Percentiles rank a stretch among this genome's conserved stretches.
These are phyloP conservation scores for Bombus difficillimus DNA, from an alignment of 1,140 invertebrate species.

Conservation along the genomic window DNA sequence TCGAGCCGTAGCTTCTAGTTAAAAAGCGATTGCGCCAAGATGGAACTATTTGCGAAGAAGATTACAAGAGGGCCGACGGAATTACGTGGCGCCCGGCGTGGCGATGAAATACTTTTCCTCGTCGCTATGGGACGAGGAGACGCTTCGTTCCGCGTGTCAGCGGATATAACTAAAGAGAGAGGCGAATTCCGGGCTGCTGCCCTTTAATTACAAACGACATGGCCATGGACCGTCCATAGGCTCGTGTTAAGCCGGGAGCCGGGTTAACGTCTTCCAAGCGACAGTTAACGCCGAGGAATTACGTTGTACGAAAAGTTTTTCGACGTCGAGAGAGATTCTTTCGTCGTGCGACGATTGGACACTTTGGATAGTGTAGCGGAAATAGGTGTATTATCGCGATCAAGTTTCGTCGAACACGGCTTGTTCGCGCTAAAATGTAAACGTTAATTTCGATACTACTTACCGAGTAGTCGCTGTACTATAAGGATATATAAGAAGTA, in stretches of 20 bases:
- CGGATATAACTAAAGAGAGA: constrained; percentile 45
- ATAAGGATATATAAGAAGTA: too few species aligned
- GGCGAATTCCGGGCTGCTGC: constrained; percentile 33
- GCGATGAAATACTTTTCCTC: constrained; percentile 26
- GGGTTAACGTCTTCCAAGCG: not conserved
- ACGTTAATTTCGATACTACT: too few species aligned
- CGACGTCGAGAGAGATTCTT: not conserved
- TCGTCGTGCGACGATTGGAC: not conserved
- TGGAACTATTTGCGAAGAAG: constrained; percentile 45
- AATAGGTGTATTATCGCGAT: too few species aligned
- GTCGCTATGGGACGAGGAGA: not conserved
- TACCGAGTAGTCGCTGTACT: too few species aligned
- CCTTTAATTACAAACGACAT: constrained; percentile 51
- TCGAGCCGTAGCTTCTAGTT: constrained; percentile 17
- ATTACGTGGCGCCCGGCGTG: constrained; percentile 17
- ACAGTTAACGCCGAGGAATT: constrained; percentile 7
- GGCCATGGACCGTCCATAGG: not conserved
- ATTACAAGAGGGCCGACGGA: constrained; percentile 25
- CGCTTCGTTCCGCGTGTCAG: constrained; percentile 19
- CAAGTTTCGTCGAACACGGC: too few species aligned
- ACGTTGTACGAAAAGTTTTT: too few species aligned
- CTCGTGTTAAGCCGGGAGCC: constrained; percentile 30
- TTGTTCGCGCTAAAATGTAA: too few species aligned
- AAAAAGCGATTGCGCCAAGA: constrained; percentile 44
- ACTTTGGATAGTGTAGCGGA: too few species aligned